Conservation (phyloP, 2,888 invertebrate species). For the Ceraclea dissimilis region DNA sequence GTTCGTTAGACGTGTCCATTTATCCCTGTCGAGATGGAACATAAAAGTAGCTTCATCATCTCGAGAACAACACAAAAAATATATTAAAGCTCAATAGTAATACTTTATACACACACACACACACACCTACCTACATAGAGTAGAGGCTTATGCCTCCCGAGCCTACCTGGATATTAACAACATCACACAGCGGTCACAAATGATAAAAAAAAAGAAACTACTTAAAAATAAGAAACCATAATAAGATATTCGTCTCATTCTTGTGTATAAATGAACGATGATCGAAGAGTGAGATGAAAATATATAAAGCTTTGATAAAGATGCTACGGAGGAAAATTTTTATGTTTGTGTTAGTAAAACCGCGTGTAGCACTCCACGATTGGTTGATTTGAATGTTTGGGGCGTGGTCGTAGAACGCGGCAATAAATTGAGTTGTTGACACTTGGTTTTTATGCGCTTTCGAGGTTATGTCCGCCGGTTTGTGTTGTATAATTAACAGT, state of each 20-base stretch:
- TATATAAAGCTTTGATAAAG: too few relatives aligned
- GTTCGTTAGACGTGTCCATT: slow-evolving; percentile 8
- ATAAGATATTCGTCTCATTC: too few relatives aligned
- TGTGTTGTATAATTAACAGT: too few relatives aligned
- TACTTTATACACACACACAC: too few relatives aligned
- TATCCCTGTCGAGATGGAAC: slow-evolving; percentile 4
- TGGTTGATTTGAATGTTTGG: slow-evolving; percentile 38
- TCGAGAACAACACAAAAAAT: slow-evolving; percentile 4
- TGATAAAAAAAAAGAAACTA: slow-evolving; percentile 1
- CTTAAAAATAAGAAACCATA: background rate
- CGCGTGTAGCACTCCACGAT: slow-evolving; percentile 30
- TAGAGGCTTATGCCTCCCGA: background rate
- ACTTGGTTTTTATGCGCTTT: slow-evolving; percentile 28
- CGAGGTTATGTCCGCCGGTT: slow-evolving; percentile 16
- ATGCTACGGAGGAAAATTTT: background rate
- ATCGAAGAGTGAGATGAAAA: too few relatives aligned
- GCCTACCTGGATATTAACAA: slow-evolving; percentile 7
- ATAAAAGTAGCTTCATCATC: slow-evolving; percentile 10
- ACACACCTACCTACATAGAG: too few relatives aligned
- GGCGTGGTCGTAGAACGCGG: slow-evolving; percentile 43
- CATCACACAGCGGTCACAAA: slow-evolving; percentile 1
- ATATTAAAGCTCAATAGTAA: background rate
- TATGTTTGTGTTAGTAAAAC: slow-evolving; percentile 4
- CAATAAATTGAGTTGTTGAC: slow-evolving; percentile 54
- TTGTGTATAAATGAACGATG: too few relatives aligned